Evolutionary conservation across 2,113 vertebrate genomes (phyloP).

Genomic region (Platichthys flesus): DNA sequence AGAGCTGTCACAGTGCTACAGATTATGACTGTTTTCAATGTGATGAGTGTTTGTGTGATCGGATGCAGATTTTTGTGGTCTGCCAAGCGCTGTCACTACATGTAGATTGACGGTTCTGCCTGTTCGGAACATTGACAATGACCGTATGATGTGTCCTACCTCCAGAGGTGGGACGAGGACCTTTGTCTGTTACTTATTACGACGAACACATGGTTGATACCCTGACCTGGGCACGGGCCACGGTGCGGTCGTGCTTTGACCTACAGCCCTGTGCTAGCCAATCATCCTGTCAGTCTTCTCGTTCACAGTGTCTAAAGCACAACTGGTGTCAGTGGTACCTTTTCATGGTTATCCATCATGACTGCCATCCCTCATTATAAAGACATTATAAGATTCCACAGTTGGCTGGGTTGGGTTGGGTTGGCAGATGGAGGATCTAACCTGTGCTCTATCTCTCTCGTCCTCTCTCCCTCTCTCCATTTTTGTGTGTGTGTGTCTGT

Average conservation of each 20-base stretch:
- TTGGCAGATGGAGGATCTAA: slow-evolving; percentile 28
- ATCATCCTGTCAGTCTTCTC: slow-evolving; percentile 61
- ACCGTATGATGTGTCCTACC: slow-evolving; percentile 12
- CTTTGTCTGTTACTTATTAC: slow-evolving; percentile 51
- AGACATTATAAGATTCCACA: slow-evolving; percentile 63
- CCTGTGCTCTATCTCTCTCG: slow-evolving; percentile 19
- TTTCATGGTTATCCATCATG: slow-evolving; percentile 63
- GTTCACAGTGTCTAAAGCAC: slow-evolving; percentile 35
- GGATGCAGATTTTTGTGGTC: slow-evolving; percentile 5
- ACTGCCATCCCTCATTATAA: slow-evolving; percentile 59
- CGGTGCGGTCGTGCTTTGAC: slow-evolving; percentile 57
- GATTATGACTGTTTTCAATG: slow-evolving; percentile 8
- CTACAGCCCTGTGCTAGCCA: slow-evolving; percentile 52
- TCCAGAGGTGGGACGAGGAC: slow-evolving; percentile 30
- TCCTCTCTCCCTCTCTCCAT: slow-evolving; percentile 11
- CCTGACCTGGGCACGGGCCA: slow-evolving; percentile 48
- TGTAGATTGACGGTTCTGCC: not conserved
- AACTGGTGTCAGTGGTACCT: slow-evolving; percentile 45
- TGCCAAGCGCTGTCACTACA: not conserved
- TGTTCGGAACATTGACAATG: slow-evolving; percentile 1
- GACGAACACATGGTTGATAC: slow-evolving; percentile 32
- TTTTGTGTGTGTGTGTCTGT: slow-evolving; percentile 7
- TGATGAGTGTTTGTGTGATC: slow-evolving; percentile 5
- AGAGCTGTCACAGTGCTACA: slow-evolving; percentile 17
- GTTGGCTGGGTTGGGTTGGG: not conserved